Percentiles rank a stretch among this genome's conserved stretches.
These are phyloP conservation scores for Notamacropus eugenii DNA, from an alignment of 2,797 vertebrate genomes.

Conservation along the genomic window DNA sequence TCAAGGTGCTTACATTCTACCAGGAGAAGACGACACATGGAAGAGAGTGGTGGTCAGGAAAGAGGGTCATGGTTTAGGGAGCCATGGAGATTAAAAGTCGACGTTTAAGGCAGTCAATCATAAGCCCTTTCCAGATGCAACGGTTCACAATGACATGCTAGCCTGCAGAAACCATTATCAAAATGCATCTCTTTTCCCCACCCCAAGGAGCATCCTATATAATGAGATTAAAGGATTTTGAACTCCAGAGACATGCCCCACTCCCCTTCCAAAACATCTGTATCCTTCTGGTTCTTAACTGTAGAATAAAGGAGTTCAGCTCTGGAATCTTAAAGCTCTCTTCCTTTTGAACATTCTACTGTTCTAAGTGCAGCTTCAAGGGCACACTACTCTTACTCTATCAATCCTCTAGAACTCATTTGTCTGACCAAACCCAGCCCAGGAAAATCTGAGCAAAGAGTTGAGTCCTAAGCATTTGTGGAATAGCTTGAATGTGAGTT, in stretches of 20 bases:
- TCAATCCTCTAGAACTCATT: background rate
- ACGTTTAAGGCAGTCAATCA: background rate
- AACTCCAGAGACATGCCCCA: background rate
- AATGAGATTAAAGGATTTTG: background rate
- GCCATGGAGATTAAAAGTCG: background rate
- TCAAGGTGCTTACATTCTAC: background rate
- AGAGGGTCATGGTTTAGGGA: background rate
- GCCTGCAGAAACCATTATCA: background rate
- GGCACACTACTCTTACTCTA: background rate
- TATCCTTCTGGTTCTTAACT: background rate
- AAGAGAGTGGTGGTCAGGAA: background rate
- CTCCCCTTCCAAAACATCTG: background rate
- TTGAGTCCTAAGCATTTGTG: background rate
- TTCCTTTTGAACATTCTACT: background rate
- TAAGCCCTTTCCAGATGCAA: background rate
- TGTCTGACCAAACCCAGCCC: background rate
- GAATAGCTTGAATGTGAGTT: background rate
- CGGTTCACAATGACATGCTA: background rate
- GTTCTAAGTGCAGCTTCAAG: background rate
- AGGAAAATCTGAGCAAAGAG: background rate
- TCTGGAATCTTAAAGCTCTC: background rate
- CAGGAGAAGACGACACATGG: background rate
- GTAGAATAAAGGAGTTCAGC: background rate
- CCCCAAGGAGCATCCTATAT: background rate
- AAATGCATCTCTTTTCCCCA: background rate